Evolutionary conservation across 2,888 invertebrate genomes (phyloP).

Genomic region (Cephus runcator): DNA sequence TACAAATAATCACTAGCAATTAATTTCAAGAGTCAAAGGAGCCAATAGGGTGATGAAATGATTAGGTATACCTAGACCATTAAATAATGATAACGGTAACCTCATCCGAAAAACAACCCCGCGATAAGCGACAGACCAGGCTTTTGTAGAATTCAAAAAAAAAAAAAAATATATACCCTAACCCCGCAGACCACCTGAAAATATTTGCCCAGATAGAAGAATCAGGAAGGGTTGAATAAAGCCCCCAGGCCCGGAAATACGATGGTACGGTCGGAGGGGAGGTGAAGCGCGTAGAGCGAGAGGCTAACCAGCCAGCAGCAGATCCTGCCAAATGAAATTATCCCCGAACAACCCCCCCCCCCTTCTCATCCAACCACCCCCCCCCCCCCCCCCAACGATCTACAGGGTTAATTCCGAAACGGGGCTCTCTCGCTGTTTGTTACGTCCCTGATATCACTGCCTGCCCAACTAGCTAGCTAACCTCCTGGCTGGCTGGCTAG

Average conservation of each 20-base stretch:
- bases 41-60: no score
- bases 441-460: slow-evolving; percentile 46
- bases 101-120: no score
- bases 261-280: background rate
- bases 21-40: no score
- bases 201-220: slow-evolving; percentile 13
- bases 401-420: slow-evolving; percentile 48
- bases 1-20: no score
- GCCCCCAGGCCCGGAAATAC: slow-evolving; percentile 21
- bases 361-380: slow-evolving; percentile 22
- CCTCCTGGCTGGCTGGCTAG: no score
- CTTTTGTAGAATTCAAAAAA: no score
- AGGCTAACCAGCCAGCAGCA: background rate
- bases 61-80: no score
- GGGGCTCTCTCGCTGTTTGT: slow-evolving; percentile 39
- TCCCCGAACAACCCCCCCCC: slow-evolving; percentile 32
- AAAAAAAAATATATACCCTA: no score
- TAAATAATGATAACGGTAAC: no score
- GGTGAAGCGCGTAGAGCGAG: background rate
- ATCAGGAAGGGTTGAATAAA: slow-evolving; percentile 16
- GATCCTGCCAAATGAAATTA: slow-evolving; percentile 58
- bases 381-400: slow-evolving; percentile 47
- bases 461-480: slow-evolving; percentile 11
- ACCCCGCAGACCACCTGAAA: background rate
- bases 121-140: no score